A percentile compares a stretch with the other conserved stretches of the same genome.
These are phyloP conservation scores for Loris lydekkerianus DNA, from an alignment of 2,797 vertebrate species.

Conservation along the genomic window DNA sequence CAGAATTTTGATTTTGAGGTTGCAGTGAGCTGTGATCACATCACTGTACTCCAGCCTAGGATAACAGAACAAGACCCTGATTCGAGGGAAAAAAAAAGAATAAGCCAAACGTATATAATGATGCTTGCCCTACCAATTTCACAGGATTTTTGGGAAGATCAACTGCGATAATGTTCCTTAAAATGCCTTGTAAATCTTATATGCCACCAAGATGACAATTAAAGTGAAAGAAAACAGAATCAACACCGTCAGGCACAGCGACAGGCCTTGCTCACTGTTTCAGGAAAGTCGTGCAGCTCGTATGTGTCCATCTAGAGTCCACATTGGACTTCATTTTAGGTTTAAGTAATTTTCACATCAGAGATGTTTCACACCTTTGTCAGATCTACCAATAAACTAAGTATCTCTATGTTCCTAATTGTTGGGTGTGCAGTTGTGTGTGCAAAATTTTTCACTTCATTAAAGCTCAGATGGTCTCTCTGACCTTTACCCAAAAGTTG, in stretches of 20 bases:
- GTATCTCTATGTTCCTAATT: neutral
- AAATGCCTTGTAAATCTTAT: neutral
- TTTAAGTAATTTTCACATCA: slow-evolving; percentile 8
- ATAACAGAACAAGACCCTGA: neutral
- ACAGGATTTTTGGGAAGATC: neutral
- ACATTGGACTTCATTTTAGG: neutral
- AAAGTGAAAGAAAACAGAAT: slow-evolving; percentile 1
- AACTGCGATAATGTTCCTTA: neutral
- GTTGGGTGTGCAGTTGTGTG: neutral
- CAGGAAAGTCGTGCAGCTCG: neutral
- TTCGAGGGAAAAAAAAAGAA: too few relatives aligned
- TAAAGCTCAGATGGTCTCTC: neutral
- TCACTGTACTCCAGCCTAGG: neutral
- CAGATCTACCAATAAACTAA: neutral
- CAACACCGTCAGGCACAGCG: neutral
- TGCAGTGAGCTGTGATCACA: neutral
- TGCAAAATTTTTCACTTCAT: slow-evolving; percentile 3
- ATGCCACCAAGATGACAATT: neutral
- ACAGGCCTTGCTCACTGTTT: neutral
- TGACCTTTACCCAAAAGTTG: neutral
- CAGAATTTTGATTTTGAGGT: neutral
- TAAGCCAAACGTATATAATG: neutral
- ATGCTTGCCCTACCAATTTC: neutral
- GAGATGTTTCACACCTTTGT: neutral
- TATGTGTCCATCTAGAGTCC: neutral